Percentiles rank a stretch among this genome's conserved stretches.
These are phyloP conservation scores for Pocillopora damicornis DNA, from an alignment of 64 coral and sea anemone species.

Conservation along the genomic window DNA sequence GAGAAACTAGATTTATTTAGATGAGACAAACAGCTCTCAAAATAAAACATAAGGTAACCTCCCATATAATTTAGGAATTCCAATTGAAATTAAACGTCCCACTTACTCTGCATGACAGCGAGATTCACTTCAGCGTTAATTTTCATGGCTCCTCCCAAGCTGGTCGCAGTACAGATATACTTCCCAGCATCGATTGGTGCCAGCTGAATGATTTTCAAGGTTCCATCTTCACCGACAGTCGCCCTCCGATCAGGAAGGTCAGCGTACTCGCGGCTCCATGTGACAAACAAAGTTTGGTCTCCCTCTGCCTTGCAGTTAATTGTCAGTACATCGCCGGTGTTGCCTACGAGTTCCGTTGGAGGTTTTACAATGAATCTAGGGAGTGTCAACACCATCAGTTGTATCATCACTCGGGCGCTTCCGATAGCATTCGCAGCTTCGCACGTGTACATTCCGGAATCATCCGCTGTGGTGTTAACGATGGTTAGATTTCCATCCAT, in stretches of 20 bases:
- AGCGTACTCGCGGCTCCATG: slow-evolving; percentile 40
- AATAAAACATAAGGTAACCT: too few species aligned
- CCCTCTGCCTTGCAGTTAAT: slow-evolving; percentile 30
- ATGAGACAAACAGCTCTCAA: too few species aligned
- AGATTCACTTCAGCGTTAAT: slow-evolving; percentile 27
- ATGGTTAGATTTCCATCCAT: slow-evolving; percentile 32
- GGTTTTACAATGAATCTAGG: slow-evolving; percentile 37
- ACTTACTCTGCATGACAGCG: slow-evolving; percentile 47
- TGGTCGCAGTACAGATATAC: slow-evolving; percentile 43
- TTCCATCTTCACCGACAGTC: slow-evolving; percentile 25
- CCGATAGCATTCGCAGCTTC: slow-evolving; percentile 47
- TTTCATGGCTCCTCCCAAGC: slow-evolving; percentile 41
- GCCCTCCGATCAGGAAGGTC: slow-evolving; percentile 20
- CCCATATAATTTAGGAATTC: neutral
- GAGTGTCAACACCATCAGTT: slow-evolving; percentile 40
- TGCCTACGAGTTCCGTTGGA: neutral
- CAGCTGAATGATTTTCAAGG: slow-evolving; percentile 37
- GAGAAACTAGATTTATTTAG: too few species aligned
- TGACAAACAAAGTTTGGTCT: slow-evolving; percentile 34
- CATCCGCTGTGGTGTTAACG: neutral
- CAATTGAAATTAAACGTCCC: neutral
- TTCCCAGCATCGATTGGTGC: slow-evolving; percentile 42
- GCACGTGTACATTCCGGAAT: slow-evolving; percentile 56
- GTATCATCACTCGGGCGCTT: slow-evolving; percentile 22
- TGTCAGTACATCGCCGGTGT: slow-evolving; percentile 38